Conservation (phyloP, 2,888 invertebrate genomes). For the Syrista parreyssii region DNA sequence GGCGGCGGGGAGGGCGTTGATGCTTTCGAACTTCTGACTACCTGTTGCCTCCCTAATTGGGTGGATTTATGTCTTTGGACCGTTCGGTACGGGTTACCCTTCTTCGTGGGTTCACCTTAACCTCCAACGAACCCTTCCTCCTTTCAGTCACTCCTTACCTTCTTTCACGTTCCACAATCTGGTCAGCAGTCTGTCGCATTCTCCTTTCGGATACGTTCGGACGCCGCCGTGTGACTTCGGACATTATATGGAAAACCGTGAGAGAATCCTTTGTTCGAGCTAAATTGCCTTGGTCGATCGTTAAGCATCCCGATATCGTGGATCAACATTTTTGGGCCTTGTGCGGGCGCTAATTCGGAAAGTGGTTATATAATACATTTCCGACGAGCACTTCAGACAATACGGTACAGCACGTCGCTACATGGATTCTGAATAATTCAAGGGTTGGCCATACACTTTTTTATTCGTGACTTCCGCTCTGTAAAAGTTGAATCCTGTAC, state of each 20-base stretch:
- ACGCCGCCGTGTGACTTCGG: neutral
- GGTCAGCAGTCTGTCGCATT: neutral
- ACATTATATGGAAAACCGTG: neutral
- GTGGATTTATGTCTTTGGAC: constrained; percentile 50
- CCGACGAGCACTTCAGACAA: no score
- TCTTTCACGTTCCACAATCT: neutral
- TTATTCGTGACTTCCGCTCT: neutral
- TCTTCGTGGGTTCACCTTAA: neutral
- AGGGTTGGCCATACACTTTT: neutral
- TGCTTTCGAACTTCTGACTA: constrained; percentile 47
- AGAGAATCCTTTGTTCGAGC: neutral
- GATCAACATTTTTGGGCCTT: neutral
- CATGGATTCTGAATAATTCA: neutral
- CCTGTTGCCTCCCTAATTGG: constrained; percentile 54
- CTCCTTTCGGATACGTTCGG: neutral
- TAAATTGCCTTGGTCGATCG: neutral
- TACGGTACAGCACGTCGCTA: neutral
- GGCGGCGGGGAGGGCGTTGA: constrained; percentile 6
- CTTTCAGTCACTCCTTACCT: neutral
- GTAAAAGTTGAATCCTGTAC: neutral
- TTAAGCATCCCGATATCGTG: neutral
- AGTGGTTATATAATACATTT: neutral
- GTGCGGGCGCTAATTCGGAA: neutral
- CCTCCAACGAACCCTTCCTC: neutral
- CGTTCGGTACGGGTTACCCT: neutral